Evolutionary conservation across 2,113 vertebrate genomes (phyloP).

Genomic region (Rattus rattus): DNA sequence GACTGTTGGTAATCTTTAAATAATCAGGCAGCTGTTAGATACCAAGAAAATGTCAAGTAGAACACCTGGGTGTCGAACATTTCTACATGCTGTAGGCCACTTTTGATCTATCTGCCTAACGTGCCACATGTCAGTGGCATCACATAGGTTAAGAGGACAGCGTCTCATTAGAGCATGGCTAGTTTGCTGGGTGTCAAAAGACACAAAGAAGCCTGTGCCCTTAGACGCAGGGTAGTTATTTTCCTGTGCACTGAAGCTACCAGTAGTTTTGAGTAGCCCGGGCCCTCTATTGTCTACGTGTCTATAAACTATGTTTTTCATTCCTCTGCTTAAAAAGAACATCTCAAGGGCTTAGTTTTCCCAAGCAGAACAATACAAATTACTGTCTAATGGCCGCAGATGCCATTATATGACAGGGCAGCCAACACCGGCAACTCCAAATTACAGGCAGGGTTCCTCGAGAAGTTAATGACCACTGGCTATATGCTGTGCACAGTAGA

Average conservation of each 20-base stretch:
- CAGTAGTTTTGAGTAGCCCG: conserved; percentile 19
- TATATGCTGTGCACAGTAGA: conserved; percentile 7
- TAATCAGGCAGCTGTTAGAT: conserved; percentile 78
- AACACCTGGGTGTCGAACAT: conserved; percentile 80
- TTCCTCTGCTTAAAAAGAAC: conserved; percentile 40
- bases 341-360: background rate
- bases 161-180: conserved; percentile 73
- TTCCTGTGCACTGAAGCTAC: conserved; percentile 48
- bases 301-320: conserved; percentile 50
- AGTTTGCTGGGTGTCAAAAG: conserved; percentile 67
- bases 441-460: conserved; percentile 36
- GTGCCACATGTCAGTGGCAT: conserved; percentile 76
- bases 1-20: conserved; percentile 80
- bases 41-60: conserved; percentile 80
- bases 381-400: conserved; percentile 68
- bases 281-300: conserved; percentile 37
- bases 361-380: conserved; percentile 73
- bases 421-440: conserved; percentile 66
- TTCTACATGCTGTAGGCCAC: conserved; percentile 69
- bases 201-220: conserved; percentile 55
- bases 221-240: conserved; percentile 57
- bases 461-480: conserved; percentile 74
- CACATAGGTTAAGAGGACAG: conserved; percentile 67
- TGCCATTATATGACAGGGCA: conserved; percentile 67
- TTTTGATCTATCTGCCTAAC: conserved; percentile 76